Conservation (phyloP, 2,888 invertebrate genomes). For the Melanophora roralis region DNA sequence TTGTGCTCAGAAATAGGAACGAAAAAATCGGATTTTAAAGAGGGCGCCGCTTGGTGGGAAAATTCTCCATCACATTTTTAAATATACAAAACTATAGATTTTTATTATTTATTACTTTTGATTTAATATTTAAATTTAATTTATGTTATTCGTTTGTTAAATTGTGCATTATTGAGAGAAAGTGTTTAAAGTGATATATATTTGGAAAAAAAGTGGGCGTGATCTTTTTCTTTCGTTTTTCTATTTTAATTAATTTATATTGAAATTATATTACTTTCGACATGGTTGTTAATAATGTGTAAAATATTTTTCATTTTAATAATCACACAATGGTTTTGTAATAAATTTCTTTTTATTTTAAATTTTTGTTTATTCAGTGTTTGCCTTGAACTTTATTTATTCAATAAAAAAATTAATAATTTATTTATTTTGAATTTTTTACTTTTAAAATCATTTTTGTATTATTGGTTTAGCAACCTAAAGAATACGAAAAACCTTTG, state of each 20-base stretch:
- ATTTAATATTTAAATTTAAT: constrained; percentile 2
- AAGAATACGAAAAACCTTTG: too few species aligned
- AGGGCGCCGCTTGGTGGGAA: constrained; percentile 31
- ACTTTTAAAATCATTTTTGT: constrained; percentile 8
- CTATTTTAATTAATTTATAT: neutral
- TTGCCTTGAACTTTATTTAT: too few species aligned
- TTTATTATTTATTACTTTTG: neutral
- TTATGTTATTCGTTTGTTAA: constrained; percentile 23
- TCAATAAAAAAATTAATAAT: neutral
- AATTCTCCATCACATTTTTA: constrained; percentile 12
- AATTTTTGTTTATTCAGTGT: too few species aligned
- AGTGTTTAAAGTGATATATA: constrained; percentile 26
- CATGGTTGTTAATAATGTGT: neutral
- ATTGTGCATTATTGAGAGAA: constrained; percentile 17
- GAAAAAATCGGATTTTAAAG: neutral
- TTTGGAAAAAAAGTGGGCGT: constrained; percentile 36
- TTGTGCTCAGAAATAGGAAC: constrained; percentile 1
- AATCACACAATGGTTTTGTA: constrained; percentile 4
- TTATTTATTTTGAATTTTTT: neutral
- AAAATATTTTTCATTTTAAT: neutral
- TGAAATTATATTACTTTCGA: neutral
- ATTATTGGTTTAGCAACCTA: too few species aligned
- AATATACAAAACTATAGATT: neutral
- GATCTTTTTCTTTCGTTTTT: neutral
- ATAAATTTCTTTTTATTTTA: neutral